Conservation (phyloP, 2,113 vertebrate species). For the Catharus bicknelli region DNA sequence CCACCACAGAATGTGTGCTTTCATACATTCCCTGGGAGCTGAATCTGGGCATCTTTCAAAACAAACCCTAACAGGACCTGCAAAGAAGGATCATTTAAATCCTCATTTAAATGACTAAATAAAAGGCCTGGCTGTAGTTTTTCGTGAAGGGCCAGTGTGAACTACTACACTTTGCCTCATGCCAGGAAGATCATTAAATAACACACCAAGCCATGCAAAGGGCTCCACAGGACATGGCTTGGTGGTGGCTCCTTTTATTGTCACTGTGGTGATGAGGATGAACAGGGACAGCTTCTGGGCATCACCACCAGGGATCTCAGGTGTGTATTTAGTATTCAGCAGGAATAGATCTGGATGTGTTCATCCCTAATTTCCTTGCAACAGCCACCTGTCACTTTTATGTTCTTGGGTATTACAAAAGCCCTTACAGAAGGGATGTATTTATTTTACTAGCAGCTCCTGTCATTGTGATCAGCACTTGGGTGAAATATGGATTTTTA, state of each 20-base stretch:
- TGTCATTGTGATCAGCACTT: not conserved
- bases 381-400: not conserved
- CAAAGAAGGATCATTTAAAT: not conserved
- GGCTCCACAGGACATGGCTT: not conserved
- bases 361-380: not conserved
- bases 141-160: not conserved
- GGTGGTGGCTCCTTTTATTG: not conserved
- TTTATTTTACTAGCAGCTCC: constrained; percentile 20
- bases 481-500: not conserved
- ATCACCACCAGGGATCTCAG: not conserved
- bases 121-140: not conserved
- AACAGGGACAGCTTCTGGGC: not conserved
- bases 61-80: not conserved
- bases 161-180: not conserved
- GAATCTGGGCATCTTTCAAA: not conserved
- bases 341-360: not conserved
- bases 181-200: not conserved
- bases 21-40: not conserved
- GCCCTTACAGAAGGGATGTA: not conserved
- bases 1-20: not conserved
- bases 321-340: not conserved
- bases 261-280: not conserved
- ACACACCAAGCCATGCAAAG: not conserved
- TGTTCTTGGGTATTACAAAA: not conserved
- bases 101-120: not conserved